Conservation (phyloP, 1,140 invertebrate species). For the Drosophila melanica region DNA sequence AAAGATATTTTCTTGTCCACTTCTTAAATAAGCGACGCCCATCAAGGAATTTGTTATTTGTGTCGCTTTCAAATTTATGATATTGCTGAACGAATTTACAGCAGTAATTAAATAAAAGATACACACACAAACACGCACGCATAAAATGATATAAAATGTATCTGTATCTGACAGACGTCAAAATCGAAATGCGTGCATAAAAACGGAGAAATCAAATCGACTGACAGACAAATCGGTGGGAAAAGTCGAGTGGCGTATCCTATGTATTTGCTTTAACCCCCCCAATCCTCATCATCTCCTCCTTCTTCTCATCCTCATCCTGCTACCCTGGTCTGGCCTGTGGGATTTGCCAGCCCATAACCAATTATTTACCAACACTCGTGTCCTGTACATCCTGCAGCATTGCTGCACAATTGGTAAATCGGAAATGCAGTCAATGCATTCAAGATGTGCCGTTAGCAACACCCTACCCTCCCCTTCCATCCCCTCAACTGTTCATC, state of each 20-base stretch:
- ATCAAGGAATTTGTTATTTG: conserved; percentile 43
- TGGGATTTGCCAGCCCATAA: conserved; percentile 56
- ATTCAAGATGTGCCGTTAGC: conserved; percentile 48
- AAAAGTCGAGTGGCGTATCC: conserved; percentile 51
- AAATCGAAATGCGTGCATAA: conserved; percentile 76
- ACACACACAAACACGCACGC: conserved; percentile 55
- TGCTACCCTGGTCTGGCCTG: conserved; percentile 32
- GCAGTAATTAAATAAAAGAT: conserved; percentile 71
- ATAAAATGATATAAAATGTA: conserved; percentile 57
- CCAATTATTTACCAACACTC: conserved; percentile 77
- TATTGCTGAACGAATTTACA: conserved; percentile 64
- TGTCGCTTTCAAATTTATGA: conserved; percentile 59
- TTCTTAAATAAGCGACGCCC: conserved; percentile 25
- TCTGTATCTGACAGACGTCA: conserved; percentile 70
- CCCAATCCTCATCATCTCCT: neutral
- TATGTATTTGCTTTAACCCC: conserved; percentile 50
- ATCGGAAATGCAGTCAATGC: conserved; percentile 70
- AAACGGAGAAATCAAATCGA: conserved; percentile 62
- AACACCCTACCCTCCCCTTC: conserved; percentile 34
- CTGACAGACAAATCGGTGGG: conserved; percentile 33
- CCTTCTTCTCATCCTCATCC: neutral
- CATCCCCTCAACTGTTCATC: neutral
- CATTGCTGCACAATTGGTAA: conserved; percentile 35
- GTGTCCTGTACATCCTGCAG: conserved; percentile 51
- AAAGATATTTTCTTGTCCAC: conserved; percentile 26